Evolutionary conservation across 1,140 invertebrate species (phyloP).

Genomic region (Saccostrea echinata): DNA sequence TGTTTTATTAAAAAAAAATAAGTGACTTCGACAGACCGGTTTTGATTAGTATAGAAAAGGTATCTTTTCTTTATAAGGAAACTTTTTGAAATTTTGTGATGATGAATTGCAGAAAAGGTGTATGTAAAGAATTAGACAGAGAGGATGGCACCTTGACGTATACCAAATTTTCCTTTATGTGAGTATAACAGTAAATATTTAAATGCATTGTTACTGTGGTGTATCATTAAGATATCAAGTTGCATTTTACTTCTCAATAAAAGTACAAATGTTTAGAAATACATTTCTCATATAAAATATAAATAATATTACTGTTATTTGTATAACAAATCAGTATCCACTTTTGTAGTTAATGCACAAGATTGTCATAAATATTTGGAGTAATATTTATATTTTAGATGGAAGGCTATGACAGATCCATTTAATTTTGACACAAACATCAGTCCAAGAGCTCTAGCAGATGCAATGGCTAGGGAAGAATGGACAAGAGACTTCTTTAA

Average conservation of each 20-base stretch:
- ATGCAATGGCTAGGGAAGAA: slow-evolving; percentile 82
- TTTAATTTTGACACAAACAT: slow-evolving; percentile 79
- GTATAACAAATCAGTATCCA: no score
- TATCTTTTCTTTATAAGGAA: no score
- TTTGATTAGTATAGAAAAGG: no score
- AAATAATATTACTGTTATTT: no score
- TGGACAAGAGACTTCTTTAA: slow-evolving; percentile 78
- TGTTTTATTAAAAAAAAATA: no score
- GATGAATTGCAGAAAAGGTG: slow-evolving; percentile 66
- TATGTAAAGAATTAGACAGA: slow-evolving; percentile 59
- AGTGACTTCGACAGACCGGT: no score
- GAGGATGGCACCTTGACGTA: slow-evolving; percentile 72
- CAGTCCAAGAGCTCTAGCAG: slow-evolving; percentile 81
- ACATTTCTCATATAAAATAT: no score
- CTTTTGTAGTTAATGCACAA: no score
- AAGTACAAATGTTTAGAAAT: no score
- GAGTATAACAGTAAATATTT: slow-evolving; percentile 59
- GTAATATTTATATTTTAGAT: slow-evolving; percentile 78
- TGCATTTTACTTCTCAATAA: no score
- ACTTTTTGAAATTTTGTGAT: not conserved
- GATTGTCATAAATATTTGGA: no score
- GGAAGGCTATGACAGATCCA: slow-evolving; percentile 81
- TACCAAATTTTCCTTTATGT: slow-evolving; percentile 69
- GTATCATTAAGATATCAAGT: not conserved
- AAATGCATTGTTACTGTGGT: not conserved